phyloP scores from a whole-genome alignment of 2,888 invertebrate species.

The Pardosa pseudoannulata region DNA sequence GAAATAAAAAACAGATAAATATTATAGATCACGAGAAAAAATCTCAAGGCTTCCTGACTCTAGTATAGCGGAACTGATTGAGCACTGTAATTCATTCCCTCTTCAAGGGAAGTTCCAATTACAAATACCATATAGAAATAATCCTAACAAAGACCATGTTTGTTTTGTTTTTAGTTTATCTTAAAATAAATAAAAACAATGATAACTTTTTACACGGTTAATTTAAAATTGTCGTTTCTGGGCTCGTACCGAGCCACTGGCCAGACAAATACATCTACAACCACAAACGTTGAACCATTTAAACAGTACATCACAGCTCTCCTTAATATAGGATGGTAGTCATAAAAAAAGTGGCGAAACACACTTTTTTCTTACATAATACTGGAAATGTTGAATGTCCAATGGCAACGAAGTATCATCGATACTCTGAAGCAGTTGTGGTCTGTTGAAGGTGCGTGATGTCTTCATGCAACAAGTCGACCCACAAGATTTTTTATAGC shows the following conservation, averaged over 20 bases:
- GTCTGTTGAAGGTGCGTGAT: not conserved
- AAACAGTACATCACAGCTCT: not conserved
- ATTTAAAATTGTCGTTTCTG: not conserved
- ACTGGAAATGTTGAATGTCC: not conserved
- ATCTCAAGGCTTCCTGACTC: not conserved
- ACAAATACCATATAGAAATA: not conserved
- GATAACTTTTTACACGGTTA: not conserved
- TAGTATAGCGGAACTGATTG: not conserved
- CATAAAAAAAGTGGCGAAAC: not conserved
- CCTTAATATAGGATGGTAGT: not conserved
- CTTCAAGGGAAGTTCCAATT: not conserved
- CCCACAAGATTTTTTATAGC: not conserved
- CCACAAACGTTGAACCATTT: not conserved
- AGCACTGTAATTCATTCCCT: not conserved
- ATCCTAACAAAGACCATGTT: not conserved
- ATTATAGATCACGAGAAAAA: too few relatives aligned
- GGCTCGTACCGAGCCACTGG: not conserved
- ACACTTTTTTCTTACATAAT: slow-evolving; percentile 11
- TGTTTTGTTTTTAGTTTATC: not conserved
- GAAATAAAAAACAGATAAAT: too few relatives aligned
- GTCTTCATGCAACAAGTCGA: not conserved
- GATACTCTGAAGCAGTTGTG: not conserved
- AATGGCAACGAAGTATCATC: not conserved
- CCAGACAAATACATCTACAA: not conserved
- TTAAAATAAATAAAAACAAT: not conserved